Percentiles rank a stretch among this genome's conserved stretches.
phyloP scores from a whole-genome alignment of 1,140 invertebrate species.

The Drosophila sproati region DNA sequence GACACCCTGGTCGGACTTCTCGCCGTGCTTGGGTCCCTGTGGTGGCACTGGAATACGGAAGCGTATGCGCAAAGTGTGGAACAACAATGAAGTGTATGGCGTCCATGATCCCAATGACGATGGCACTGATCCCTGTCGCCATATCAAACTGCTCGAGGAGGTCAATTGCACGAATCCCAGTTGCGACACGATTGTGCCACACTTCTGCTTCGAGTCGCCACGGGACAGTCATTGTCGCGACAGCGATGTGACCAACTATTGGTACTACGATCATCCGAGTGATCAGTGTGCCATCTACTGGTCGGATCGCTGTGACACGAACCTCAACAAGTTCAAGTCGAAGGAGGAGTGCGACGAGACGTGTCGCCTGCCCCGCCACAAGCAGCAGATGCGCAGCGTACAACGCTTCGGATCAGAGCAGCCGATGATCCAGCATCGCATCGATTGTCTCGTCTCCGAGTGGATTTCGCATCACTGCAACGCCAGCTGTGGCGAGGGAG shows the following conservation, averaged over 20 bases:
- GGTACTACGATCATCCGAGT: constrained; percentile 89
- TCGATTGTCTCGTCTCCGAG: constrained; percentile 87
- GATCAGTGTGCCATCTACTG: constrained; percentile 89
- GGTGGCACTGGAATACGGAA: constrained; percentile 62
- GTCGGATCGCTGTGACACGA: constrained; percentile 91
- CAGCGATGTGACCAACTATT: constrained; percentile 87
- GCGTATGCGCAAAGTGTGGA: constrained; percentile 78
- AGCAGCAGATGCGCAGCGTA: constrained; percentile 63
- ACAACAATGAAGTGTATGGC: constrained; percentile 78
- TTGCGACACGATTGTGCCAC: constrained; percentile 86
- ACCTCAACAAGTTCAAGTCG: constrained; percentile 90
- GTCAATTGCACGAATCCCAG: constrained; percentile 85
- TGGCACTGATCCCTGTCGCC: constrained; percentile 83
- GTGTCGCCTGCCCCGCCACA: constrained; percentile 68
- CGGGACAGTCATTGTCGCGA: constrained; percentile 88
- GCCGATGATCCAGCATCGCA: constrained; percentile 35
- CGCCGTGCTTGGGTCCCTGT: constrained; percentile 89
- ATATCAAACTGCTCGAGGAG: constrained; percentile 82
- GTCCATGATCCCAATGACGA: constrained; percentile 59
- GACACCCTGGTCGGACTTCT: constrained; percentile 91
- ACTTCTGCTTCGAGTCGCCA: constrained; percentile 62
- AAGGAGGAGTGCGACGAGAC: constrained; percentile 85
- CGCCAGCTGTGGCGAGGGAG: constrained; percentile 87
- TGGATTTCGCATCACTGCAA: constrained; percentile 89
- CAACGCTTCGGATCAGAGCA: constrained; percentile 61